Base-by-base conservation (phyloP, 2,888 invertebrate genomes). In the Eutolmus rufibarbis region DNA sequence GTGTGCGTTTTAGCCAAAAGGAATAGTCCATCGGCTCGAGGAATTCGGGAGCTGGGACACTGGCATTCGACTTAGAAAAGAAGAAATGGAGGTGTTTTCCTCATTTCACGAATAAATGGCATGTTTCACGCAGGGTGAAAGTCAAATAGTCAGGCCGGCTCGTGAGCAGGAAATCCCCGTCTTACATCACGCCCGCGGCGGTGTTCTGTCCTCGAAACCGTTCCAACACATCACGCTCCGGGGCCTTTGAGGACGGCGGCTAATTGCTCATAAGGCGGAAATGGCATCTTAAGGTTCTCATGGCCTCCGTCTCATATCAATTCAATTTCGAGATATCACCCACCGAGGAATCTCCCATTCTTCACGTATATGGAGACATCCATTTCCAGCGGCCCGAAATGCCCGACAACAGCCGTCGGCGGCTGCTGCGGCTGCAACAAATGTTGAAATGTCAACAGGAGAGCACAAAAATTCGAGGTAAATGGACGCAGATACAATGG, bases 401-500 rank as follows among this genome's bases (percentile, higher is more conserved):
- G 43, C 43, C 85, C 74, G 85, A 85, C 85, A 74, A 74, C 74
- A 74, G 43, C 57, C 19, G 23, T 12, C 28, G 23, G 85, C 74
- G 85, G 46, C 85, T 40, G 85, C 43, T 66, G 74, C 14, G 40
- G 74, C 19, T 66, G 46, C 43, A 85, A 85, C 85, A 85, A 85
- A 85, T 85, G 85, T 85, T 85, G 85, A 85, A 85, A 85, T 74
- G 85, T 85, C 85, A 74, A 43, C 74, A 46, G 74, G 28, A 74
- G 85, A 85, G 85, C 74, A 85, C 85, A 85, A 85, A 85, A 85
- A 46, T 85, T 85, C 85, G 85, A 85, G 85, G 85, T 85, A 85
- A 85, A 85, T 43, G 85, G 85, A 85, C 85, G 85, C 74, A 74
- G 46, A 74, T 85, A 85, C 85, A 85, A 85, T 85, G 85, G 85